Evolutionary conservation across 2,113 vertebrate genomes (phyloP).

Genomic region (Vireo altiloquus): DNA sequence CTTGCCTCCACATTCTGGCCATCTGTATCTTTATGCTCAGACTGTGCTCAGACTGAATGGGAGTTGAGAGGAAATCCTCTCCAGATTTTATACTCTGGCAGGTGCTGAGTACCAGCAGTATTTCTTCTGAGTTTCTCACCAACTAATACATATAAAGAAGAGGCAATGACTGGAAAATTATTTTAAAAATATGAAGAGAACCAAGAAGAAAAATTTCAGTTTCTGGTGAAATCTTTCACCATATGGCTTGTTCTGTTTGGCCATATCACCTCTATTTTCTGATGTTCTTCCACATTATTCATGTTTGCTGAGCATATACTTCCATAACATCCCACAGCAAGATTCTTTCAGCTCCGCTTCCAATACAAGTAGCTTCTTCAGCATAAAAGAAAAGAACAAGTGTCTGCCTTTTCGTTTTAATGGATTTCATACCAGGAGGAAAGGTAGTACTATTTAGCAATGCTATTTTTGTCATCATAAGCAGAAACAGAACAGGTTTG

Average conservation of each 20-base stretch:
- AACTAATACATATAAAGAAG: background rate
- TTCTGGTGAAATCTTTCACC: background rate
- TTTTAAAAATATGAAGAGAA: background rate
- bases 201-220: background rate
- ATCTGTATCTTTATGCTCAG: background rate
- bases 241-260: background rate
- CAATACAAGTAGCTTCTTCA: background rate
- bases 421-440: background rate
- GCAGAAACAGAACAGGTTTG: background rate
- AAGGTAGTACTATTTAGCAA: background rate
- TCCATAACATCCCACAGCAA: background rate
- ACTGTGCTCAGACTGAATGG: background rate
- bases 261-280: background rate
- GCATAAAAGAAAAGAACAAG: background rate
- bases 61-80: background rate
- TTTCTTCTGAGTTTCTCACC: background rate
- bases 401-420: background rate
- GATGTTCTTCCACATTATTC: background rate
- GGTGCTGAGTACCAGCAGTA: background rate
- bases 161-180: background rate
- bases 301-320: background rate
- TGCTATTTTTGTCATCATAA: background rate
- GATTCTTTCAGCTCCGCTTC: background rate
- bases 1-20: background rate
- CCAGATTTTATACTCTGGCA: background rate